These are phyloP conservation scores for Plodia interpunctella DNA, from an alignment of 1,140 invertebrate species.

Conservation along the genomic window DNA sequence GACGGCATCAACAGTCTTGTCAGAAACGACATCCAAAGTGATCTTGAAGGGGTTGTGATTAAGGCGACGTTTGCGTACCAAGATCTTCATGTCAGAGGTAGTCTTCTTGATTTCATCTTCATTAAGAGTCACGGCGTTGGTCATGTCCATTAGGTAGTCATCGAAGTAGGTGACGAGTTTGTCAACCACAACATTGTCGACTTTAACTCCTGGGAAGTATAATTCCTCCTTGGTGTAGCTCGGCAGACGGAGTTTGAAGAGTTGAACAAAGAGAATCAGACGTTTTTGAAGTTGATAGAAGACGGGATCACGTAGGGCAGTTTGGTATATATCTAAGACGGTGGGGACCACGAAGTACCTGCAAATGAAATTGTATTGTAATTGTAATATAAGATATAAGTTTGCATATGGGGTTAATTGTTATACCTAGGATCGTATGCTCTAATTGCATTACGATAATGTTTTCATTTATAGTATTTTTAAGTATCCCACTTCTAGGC, in stretches of 20 bases:
- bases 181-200: slow-evolving; percentile 76
- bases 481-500: too few species aligned
- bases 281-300: slow-evolving; percentile 82
- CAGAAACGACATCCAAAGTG: slow-evolving; percentile 77
- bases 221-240: slow-evolving; percentile 82
- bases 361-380: slow-evolving; percentile 19
- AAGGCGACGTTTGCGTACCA: slow-evolving; percentile 79
- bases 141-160: slow-evolving; percentile 76
- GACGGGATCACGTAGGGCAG: slow-evolving; percentile 82
- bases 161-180: slow-evolving; percentile 79
- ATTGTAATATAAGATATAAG: too few species aligned
- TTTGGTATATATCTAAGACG: slow-evolving; percentile 77
- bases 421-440: too few species aligned
- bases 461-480: too few species aligned
- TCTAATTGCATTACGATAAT: too few species aligned
- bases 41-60: slow-evolving; percentile 82
- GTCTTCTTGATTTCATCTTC: slow-evolving; percentile 59
- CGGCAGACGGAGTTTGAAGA: slow-evolving; percentile 79
- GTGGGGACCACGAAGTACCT: slow-evolving; percentile 74
- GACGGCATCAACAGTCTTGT: slow-evolving; percentile 75
- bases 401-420: too few species aligned
- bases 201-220: slow-evolving; percentile 77
- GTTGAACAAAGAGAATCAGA: slow-evolving; percentile 76
- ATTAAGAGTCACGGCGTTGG: slow-evolving; percentile 67
- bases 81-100: slow-evolving; percentile 65